phyloP scores from a whole-genome alignment of 1,140 invertebrate species.

The Drosophila bipectinata region DNA sequence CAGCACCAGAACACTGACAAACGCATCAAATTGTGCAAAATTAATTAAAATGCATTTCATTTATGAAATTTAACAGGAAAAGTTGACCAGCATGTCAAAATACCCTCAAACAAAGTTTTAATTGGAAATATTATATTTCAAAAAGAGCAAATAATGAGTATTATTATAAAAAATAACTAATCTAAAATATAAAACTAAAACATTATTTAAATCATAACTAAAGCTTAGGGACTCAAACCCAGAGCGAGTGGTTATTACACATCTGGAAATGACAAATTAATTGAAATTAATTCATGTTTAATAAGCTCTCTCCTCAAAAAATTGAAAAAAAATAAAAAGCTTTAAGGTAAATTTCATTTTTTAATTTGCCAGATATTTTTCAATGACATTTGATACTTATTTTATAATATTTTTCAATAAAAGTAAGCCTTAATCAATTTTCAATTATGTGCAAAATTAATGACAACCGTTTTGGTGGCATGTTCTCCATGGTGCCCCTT shows the following conservation, averaged over 20 bases:
- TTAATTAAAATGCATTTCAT: slow-evolving; percentile 80
- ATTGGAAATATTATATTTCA: too few species aligned
- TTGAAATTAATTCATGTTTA: slow-evolving; percentile 78
- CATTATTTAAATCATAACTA: not conserved
- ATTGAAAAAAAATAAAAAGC: slow-evolving; percentile 10
- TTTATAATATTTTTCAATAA: not conserved
- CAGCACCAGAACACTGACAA: slow-evolving; percentile 22
- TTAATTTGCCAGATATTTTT: slow-evolving; percentile 14
- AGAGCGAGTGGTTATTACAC: not conserved
- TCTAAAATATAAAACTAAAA: too few species aligned
- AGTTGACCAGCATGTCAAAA: not conserved
- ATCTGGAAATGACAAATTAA: slow-evolving; percentile 58
- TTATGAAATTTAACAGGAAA: slow-evolving; percentile 63
- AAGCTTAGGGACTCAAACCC: not conserved
- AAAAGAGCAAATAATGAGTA: too few species aligned
- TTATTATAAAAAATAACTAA: too few species aligned
- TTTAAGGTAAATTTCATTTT: slow-evolving; percentile 23
- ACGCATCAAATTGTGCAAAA: slow-evolving; percentile 60
- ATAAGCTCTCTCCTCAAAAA: slow-evolving; percentile 52
- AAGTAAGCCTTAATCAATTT: slow-evolving; percentile 64
- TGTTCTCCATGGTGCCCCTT: slow-evolving; percentile 29
- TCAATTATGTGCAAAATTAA: slow-evolving; percentile 77
- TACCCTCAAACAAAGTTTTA: slow-evolving; percentile 1
- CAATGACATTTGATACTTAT: not conserved
- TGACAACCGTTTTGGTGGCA: slow-evolving; percentile 67